Conservation (phyloP, 1,140 invertebrate genomes). For the Leptonema lineaticorne region DNA sequence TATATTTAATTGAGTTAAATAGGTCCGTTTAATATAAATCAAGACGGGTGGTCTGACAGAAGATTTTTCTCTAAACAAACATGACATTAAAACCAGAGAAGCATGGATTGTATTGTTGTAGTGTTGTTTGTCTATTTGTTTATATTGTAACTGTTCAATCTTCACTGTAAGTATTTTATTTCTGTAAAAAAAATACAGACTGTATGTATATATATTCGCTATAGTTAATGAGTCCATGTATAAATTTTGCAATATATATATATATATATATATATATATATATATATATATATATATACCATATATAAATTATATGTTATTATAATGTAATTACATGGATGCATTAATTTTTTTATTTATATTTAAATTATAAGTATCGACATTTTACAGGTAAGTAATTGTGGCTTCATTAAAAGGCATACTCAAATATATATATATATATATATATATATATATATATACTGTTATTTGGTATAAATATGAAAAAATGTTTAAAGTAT, state of each 20-base stretch:
- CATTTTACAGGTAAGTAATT: background rate
- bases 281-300: too few species aligned
- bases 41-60: background rate
- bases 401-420: too few species aligned
- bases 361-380: background rate
- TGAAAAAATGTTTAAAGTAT: background rate
- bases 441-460: background rate
- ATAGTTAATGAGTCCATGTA: background rate
- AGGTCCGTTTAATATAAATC: conserved; percentile 6
- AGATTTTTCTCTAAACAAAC: background rate
- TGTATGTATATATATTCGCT: too few species aligned
- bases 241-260: too few species aligned
- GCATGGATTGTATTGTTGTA: conserved; percentile 3
- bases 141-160: background rate
- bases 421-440: background rate
- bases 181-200: too few species aligned
- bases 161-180: background rate
- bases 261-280: too few species aligned
- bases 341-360: too few species aligned
- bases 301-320: background rate
- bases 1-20: conserved; percentile 2
- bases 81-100: background rate
- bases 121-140: background rate
- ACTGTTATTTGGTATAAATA: background rate
- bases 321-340: too few species aligned